phyloP scores from a whole-genome alignment of 2,888 invertebrate species.

The Drepanosiphum platanoidis region DNA sequence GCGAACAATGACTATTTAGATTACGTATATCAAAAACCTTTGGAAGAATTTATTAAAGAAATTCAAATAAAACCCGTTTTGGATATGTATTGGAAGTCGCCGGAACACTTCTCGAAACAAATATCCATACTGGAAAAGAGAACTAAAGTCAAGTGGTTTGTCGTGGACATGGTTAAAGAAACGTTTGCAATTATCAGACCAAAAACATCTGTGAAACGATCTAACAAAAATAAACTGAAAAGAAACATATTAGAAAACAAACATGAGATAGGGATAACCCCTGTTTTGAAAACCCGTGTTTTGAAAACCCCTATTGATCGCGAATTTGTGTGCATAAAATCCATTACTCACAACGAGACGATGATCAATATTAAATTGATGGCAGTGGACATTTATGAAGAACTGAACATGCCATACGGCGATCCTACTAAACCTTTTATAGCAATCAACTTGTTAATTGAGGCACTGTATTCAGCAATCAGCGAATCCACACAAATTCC shows the following conservation, averaged over 20 bases:
- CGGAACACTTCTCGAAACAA: not conserved
- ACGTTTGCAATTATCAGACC: too few relatives aligned
- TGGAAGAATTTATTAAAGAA: not conserved
- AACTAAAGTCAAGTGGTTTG: not conserved
- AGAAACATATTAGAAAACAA: not conserved
- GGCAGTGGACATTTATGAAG: not conserved
- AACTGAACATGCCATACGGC: not conserved
- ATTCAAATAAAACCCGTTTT: not conserved
- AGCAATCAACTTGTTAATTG: not conserved
- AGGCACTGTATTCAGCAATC: too few relatives aligned
- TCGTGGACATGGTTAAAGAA: not conserved
- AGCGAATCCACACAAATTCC: not conserved
- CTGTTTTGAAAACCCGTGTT: not conserved
- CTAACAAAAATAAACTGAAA: not conserved
- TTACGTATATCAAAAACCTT: not conserved
- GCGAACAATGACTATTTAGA: not conserved
- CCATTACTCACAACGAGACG: not conserved
- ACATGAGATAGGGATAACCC: not conserved
- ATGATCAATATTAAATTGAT: not conserved
- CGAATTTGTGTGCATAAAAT: not conserved
- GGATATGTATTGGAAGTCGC: conserved; percentile 23
- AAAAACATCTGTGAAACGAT: not conserved
- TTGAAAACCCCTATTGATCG: not conserved
- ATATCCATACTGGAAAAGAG: not conserved
- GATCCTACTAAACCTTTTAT: not conserved